A percentile compares a stretch with the other conserved stretches of the same genome.
These are phyloP conservation scores for Ditula angustiorana DNA, from an alignment of 2,888 invertebrate genomes.

Conservation along the genomic window DNA sequence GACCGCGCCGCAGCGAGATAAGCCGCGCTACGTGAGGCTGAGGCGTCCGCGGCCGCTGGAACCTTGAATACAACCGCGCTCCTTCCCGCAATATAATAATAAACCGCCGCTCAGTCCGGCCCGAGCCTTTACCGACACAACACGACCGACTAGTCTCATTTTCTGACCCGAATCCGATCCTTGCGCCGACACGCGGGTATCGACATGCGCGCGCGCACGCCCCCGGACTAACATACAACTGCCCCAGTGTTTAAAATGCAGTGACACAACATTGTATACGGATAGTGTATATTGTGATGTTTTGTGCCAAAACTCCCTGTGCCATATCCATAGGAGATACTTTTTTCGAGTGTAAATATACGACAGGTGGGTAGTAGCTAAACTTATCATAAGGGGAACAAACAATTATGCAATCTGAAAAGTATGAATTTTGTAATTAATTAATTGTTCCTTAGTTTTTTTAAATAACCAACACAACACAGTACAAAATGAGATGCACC, in stretches of 20 bases:
- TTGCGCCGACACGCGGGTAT: constrained; percentile 48
- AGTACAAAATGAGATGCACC: too few species aligned
- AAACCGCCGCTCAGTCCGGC: constrained; percentile 80
- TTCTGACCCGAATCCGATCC: constrained; percentile 52
- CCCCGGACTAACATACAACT: constrained; percentile 47
- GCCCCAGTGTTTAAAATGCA: constrained; percentile 53
- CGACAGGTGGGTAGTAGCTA: constrained; percentile 62
- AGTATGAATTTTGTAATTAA: too few species aligned
- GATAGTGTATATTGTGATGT: constrained; percentile 79
- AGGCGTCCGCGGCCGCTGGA: constrained; percentile 65
- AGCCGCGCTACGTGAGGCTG: constrained; percentile 67
- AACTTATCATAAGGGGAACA: too few species aligned
- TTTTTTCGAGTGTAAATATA: constrained; percentile 57
- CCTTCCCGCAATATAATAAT: constrained; percentile 80
- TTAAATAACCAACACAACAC: too few species aligned
- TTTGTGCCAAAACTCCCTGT: constrained; percentile 74
- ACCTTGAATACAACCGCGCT: constrained; percentile 79
- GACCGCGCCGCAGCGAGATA: constrained; percentile 72
- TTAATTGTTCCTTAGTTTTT: too few species aligned
- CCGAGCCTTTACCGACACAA: constrained; percentile 76
- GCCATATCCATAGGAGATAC: constrained; percentile 68
- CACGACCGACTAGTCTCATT: constrained; percentile 68
- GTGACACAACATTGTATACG: constrained; percentile 69
- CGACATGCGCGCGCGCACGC: constrained; percentile 53
- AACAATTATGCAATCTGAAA: too few species aligned